Conservation (phyloP, 2,888 invertebrate genomes). For the Apodemia mormo region DNA sequence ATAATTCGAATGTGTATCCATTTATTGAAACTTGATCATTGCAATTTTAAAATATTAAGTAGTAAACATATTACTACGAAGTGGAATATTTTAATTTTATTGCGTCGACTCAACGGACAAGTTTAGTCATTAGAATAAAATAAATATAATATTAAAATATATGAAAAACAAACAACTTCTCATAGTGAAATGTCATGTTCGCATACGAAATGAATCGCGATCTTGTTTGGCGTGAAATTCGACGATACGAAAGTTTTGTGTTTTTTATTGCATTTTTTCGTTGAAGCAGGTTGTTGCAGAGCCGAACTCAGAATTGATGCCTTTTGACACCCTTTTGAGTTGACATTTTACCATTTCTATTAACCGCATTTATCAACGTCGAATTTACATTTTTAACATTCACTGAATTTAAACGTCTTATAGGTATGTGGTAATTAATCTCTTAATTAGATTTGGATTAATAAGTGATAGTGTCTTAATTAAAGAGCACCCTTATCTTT, state of each 20-base stretch:
- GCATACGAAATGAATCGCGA: slow-evolving; percentile 44
- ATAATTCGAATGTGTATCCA: too few species aligned
- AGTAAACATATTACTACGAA: neutral
- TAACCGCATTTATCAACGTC: slow-evolving; percentile 1
- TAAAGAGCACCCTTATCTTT: too few species aligned
- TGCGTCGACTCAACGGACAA: neutral
- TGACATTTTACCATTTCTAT: slow-evolving; percentile 20
- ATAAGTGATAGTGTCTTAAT: too few species aligned
- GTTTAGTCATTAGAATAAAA: neutral
- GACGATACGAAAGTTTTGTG: slow-evolving; percentile 48
- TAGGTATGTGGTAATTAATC: too few species aligned
- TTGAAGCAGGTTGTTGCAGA: slow-evolving; percentile 60
- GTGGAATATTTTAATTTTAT: neutral
- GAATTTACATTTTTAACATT: neutral
- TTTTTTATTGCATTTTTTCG: slow-evolving; percentile 63
- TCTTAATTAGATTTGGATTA: too few species aligned
- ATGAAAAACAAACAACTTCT: slow-evolving; percentile 22
- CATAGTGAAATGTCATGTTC: slow-evolving; percentile 21
- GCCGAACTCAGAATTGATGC: slow-evolving; percentile 47
- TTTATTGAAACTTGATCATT: neutral
- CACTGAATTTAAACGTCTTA: neutral
- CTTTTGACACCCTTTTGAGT: slow-evolving; percentile 20
- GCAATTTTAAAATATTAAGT: neutral
- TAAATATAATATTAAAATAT: slow-evolving; percentile 18
- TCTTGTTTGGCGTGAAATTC: slow-evolving; percentile 62